Evolutionary conservation across 37 sponge, comb jelly and placozoan species (phyloP).

Genomic region (Oscarella lobularis): DNA sequence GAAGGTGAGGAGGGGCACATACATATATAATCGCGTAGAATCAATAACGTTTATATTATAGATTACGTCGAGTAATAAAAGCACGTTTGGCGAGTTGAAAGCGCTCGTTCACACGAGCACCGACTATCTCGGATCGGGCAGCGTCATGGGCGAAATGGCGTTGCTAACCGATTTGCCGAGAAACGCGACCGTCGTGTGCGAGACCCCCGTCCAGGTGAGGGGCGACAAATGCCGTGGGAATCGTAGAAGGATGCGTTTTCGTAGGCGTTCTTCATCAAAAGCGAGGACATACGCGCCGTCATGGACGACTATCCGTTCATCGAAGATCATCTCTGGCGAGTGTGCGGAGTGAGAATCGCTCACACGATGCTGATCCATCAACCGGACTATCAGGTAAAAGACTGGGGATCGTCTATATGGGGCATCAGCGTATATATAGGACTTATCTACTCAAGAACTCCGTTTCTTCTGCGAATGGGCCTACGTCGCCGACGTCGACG

Average conservation of each 20-base stretch:
- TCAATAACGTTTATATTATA: no score
- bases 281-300: constrained; percentile 24
- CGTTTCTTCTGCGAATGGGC: not conserved
- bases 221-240: not conserved
- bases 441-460: no score
- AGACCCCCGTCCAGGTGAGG: constrained; percentile 52
- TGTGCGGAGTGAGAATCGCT: constrained; percentile 56
- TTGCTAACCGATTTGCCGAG: constrained; percentile 23
- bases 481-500: not conserved
- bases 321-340: constrained; percentile 68
- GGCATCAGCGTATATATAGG: no score
- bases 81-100: constrained; percentile 9
- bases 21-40: not conserved
- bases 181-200: constrained; percentile 30
- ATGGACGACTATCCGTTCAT: constrained; percentile 47
- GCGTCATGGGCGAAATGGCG: constrained; percentile 63
- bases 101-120: constrained; percentile 6
- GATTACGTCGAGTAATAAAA: constrained; percentile 5
- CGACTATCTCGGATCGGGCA: constrained; percentile 51
- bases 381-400: constrained; percentile 48
- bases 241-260: not conserved
- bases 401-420: no score
- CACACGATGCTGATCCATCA: constrained; percentile 30
- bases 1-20: constrained; percentile 19
- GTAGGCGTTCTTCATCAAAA: constrained; percentile 50